phyloP scores from a whole-genome alignment of 2,113 vertebrate genomes.

The Engystomops pustulosus region DNA sequence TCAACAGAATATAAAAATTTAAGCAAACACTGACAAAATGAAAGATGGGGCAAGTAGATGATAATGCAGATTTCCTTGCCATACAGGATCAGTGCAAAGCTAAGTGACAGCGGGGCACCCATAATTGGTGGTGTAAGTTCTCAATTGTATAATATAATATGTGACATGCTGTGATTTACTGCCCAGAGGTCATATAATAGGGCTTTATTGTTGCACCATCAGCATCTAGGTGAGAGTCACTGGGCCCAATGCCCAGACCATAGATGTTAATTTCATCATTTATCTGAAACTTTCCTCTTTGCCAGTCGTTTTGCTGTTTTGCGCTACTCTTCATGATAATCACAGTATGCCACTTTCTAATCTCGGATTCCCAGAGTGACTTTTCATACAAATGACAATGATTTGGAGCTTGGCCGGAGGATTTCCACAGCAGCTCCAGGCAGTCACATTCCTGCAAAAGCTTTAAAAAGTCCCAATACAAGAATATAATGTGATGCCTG shows the following conservation, averaged over 20 bases:
- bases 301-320: not conserved
- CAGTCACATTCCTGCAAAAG: not conserved
- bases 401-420: conserved; percentile 12
- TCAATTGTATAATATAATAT: not conserved
- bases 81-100: not conserved
- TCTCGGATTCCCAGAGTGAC: not conserved
- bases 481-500: not conserved
- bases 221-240: not conserved
- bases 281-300: too few relatives aligned
- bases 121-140: not conserved
- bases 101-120: not conserved
- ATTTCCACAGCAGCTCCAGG: not conserved
- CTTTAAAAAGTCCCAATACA: not conserved
- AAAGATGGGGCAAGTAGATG: not conserved
- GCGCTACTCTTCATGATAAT: not conserved
- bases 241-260: conserved; percentile 1
- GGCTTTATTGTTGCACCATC: conserved; percentile 1
- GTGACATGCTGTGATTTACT: not conserved
- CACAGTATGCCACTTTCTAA: not conserved
- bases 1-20: not conserved
- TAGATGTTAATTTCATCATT: not conserved
- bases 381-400: conserved; percentile 1
- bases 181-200: not conserved
- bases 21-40: not conserved
- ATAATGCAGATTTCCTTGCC: not conserved